Conservation (phyloP, 2,113 vertebrate species). For the Pterocles orientalis region DNA sequence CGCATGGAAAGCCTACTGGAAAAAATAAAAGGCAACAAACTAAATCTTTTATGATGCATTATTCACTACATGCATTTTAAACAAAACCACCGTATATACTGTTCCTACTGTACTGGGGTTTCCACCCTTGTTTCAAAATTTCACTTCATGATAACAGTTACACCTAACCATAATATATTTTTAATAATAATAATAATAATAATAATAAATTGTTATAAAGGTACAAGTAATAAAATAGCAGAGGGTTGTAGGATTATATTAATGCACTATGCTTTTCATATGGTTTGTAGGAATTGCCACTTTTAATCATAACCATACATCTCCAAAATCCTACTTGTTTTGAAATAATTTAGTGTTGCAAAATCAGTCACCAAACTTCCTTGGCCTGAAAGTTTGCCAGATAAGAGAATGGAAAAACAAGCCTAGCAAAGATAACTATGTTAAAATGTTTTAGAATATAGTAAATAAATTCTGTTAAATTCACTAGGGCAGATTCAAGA, state of each 20-base stretch:
- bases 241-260: background rate
- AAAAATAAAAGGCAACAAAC: background rate
- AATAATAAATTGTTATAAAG: background rate
- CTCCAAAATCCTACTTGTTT: background rate
- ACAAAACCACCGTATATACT: background rate
- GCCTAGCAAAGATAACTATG: background rate
- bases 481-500: background rate
- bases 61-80: background rate
- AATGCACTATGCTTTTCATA: background rate
- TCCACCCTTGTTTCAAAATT: background rate
- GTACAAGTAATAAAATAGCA: background rate
- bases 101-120: background rate
- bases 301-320: constrained; percentile 37
- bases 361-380: constrained; percentile 18
- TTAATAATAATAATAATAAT: constrained; percentile 39
- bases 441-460: background rate
- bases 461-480: background rate
- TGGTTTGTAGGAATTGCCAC: background rate
- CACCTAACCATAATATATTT: background rate
- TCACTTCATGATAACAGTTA: constrained; percentile 23
- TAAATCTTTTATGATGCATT: constrained; percentile 6
- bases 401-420: constrained; percentile 9
- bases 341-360: constrained; percentile 18
- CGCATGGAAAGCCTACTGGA: background rate
- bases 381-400: constrained; percentile 31